These are phyloP conservation scores for Phanerotoma sp. DNA, from an alignment of 2,888 invertebrate species.

Conservation along the genomic window DNA sequence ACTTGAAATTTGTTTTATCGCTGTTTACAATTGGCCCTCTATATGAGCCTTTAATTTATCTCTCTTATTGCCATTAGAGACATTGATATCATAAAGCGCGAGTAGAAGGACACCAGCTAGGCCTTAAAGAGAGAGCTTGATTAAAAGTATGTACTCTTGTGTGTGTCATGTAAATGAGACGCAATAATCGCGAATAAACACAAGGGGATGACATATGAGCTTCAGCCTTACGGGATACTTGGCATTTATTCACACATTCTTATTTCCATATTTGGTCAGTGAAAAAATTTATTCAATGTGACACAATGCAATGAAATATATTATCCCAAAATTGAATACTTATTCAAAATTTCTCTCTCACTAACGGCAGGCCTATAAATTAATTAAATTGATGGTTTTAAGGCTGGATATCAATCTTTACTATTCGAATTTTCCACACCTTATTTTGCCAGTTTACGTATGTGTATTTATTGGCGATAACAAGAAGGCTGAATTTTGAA, in stretches of 20 bases:
- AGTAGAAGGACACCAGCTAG: too few species aligned
- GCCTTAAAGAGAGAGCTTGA: too few species aligned
- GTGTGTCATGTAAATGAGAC: slow-evolving; percentile 41
- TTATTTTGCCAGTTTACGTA: too few species aligned
- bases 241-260: slow-evolving; percentile 10
- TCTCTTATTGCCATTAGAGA: too few species aligned
- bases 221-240: not conserved
- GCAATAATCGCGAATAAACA: slow-evolving; percentile 40
- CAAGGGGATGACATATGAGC: slow-evolving; percentile 6
- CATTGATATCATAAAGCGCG: not conserved
- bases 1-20: slow-evolving; percentile 12
- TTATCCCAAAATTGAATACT: not conserved
- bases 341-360: not conserved
- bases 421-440: slow-evolving; percentile 11
- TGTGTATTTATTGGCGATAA: too few species aligned
- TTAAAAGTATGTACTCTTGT: too few species aligned
- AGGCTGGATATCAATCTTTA: not conserved
- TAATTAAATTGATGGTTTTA: not conserved
- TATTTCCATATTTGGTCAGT: slow-evolving; percentile 6
- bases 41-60: too few species aligned
- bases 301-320: slow-evolving; percentile 13
- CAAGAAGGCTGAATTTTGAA: too few species aligned
- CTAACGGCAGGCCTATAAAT: not conserved
- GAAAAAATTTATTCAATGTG: not conserved
- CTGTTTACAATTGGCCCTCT: not conserved